Evolutionary conservation across 2,888 invertebrate genomes (phyloP), one percentile per base, ranked within the genome.

Genomic region (Plutella xylostella): DNA sequence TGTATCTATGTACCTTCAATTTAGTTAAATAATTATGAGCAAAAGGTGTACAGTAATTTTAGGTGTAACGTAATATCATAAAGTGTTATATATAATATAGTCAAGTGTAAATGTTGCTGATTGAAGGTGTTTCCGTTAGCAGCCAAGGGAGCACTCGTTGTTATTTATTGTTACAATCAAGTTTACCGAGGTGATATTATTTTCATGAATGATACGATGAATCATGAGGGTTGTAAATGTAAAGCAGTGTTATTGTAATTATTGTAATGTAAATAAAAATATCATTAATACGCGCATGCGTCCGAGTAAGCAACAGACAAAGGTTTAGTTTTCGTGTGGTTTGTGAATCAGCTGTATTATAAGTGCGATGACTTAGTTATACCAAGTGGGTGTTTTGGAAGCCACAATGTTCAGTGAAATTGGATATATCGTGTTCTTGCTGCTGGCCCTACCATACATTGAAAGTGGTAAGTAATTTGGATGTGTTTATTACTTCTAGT

Each of bases 401-500:
- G 73, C 72, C 68, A 85, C 85, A 85, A 87, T 87, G 87, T 85
- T 86, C 67, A 86, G 85, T 85, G 87, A 86, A 82, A 86, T 85
- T 83, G 86, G 86, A 85, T 88, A 88, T 78, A 86, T 88, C 75
- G 82, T 88, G 67, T 88, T 88, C 79, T 82, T 89, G 74, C 85
- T 90, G 68, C 84, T 89, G 66, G 85, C 89, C 68, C 85, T 89
- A 67, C 89, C 89, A 60, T 87, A 88, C 74, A 89, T 89, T 69
- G 88, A 89, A 79, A 89, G 88, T 79, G 89, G 90, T 90, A 67
- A 89, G 89, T 86, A 46, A 48, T 41, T 39, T 25, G 22, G 17
- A 25, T 28, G 9, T 28, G n/a, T 4, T 28, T 28, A 28, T 28
- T n/a, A n/a, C n/a, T 28, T 28, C 11, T 28, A 12, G 9, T 28